Base-by-base conservation (phyloP, 2,888 invertebrate species). In the Labia minor region DNA sequence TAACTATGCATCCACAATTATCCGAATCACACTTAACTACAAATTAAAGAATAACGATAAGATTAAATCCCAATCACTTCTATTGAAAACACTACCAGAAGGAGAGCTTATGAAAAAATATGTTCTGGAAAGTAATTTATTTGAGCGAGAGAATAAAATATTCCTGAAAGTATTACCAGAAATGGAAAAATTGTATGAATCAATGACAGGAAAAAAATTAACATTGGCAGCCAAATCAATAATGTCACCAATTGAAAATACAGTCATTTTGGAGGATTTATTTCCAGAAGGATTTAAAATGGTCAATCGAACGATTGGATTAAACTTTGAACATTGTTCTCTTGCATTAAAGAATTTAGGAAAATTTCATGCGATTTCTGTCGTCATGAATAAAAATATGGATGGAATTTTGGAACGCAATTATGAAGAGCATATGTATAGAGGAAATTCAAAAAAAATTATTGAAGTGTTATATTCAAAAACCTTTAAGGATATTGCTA, bases 341-440 rank as follows among this genome's bases (percentile, higher is more conserved):
- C 37, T 65, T 4, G 65, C 68, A 0, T 63, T 69, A 4, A 63
- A 37, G 26, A 66, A 63, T 8, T 37, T 70, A 11, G 70, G 69
- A 6, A 66, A 67, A 11, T 63, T 68, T 11, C 70, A 70, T 62
- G 70, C 68, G 1, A 61, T 68, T 19, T 70, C 70, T n/a, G 14
- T 64, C 3, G 69, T 61, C 1, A 37, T 68, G 14, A 10, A 64
- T 19, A 63, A 63, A 18, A 49, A 49, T 2, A 2, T n/a, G 2
- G 14, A 49, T 49, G 49, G 49, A 10, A 4, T 8, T 10, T 16
- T 49, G n/a, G 49, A 49, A 49, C 3, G 4, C 3, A 14, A 49
- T 4, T 49, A 3, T 49, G 3, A 4, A n/a, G 49, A 49, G n/a
- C 4, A 49, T 49, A 14, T 49, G n/a, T 49, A 10, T 16, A 49